phyloP scores from a whole-genome alignment of 2,113 vertebrate genomes.

The Psophia crepitans region DNA sequence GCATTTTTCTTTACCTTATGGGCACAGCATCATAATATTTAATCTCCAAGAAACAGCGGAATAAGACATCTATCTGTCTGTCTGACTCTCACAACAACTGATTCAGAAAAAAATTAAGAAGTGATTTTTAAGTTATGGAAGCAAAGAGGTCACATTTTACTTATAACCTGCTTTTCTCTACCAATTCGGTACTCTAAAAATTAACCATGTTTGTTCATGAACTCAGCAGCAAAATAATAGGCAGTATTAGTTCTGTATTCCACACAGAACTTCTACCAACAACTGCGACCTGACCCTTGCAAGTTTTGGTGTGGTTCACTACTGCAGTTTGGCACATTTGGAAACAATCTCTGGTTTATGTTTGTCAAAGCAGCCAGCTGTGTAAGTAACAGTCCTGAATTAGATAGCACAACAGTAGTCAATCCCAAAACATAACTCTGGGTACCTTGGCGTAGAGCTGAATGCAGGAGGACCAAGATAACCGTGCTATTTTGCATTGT shows the following conservation, averaged over 20 bases:
- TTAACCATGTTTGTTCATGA: neutral
- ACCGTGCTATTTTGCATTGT: neutral
- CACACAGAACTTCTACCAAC: neutral
- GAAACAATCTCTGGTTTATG: neutral
- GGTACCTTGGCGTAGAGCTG: neutral
- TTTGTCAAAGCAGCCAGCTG: too few relatives aligned
- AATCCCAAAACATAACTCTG: neutral
- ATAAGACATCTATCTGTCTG: neutral
- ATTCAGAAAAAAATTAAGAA: neutral
- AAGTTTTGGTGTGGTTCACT: neutral
- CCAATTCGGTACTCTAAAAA: neutral
- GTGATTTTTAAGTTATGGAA: neutral
- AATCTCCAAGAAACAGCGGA: neutral
- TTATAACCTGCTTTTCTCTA: neutral
- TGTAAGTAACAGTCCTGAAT: neutral
- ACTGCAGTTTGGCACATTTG: neutral
- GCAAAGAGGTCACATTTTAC: neutral
- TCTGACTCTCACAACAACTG: neutral
- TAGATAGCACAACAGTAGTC: neutral
- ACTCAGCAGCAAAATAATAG: neutral
- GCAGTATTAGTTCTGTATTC: neutral
- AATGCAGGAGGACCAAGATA: neutral
- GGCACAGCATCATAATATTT: neutral
- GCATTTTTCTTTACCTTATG: neutral
- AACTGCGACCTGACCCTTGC: neutral